These are phyloP conservation scores for Dioctria linearis DNA, from an alignment of 2,888 invertebrate genomes.

Conservation along the genomic window DNA sequence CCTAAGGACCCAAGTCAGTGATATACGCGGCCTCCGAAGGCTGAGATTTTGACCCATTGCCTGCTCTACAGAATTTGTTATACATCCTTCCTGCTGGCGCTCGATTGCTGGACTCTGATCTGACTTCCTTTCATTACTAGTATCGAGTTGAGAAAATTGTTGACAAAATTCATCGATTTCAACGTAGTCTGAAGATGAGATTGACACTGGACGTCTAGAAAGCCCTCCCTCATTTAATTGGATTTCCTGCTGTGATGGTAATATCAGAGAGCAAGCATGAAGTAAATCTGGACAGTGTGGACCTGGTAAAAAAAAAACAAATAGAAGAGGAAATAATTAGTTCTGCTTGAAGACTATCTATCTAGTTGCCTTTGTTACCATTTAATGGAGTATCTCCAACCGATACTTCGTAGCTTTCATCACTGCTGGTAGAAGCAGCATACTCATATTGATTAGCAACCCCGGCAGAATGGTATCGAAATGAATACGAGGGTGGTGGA, in stretches of 20 bases:
- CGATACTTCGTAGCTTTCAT: constrained; percentile 31
- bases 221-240: constrained; percentile 61
- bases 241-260: constrained; percentile 66
- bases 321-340: constrained; percentile 9
- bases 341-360: neutral
- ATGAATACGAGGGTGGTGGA: constrained; percentile 68
- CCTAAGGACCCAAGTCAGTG: constrained; percentile 82
- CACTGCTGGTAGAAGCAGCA: constrained; percentile 32
- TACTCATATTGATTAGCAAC: constrained; percentile 48
- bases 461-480: constrained; percentile 44
- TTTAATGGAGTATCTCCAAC: constrained; percentile 16
- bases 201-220: constrained; percentile 59
- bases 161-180: constrained; percentile 65
- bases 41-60: constrained; percentile 75
- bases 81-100: constrained; percentile 61
- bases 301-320: constrained; percentile 62
- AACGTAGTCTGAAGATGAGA: constrained; percentile 66
- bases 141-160: constrained; percentile 39
- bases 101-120: neutral
- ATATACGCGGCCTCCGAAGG: constrained; percentile 77
- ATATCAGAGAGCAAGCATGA: constrained; percentile 68
- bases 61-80: constrained; percentile 62
- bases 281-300: constrained; percentile 69
- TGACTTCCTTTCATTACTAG: neutral
- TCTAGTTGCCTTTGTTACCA: neutral